Base-by-base conservation (phyloP, 2,113 vertebrate species). In the Colistium nudipinnis region DNA sequence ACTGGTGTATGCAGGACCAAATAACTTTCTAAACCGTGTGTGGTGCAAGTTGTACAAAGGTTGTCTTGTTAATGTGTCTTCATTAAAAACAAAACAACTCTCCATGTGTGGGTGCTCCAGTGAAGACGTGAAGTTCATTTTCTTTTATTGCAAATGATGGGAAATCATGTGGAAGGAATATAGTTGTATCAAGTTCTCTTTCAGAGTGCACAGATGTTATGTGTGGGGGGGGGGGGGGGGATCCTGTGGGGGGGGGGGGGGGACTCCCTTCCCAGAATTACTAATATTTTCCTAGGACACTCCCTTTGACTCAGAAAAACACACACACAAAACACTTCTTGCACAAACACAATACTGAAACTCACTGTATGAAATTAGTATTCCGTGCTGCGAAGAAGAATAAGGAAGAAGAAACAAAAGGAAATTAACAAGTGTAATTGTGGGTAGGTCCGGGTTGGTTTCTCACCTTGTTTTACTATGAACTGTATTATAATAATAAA, bases 1-100 rank as follows among this genome's bases (percentile, higher is more conserved):
- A 65, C 65, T 59, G 57, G 56, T 78, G 66, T 74, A 44, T 59
- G 48, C 53, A 61, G 80, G 77, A 83, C 86, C 82, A 83, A 85
- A 84, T 74, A 44, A 82, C 55, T 70, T 83, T 70, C 52, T 62
- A 38, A 74, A 43, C 17, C 69, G 53, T 81, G 70, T 44, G 31
- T 54, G 64, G 17, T 65, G 16, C 47, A 72, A 80, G 64, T 60
- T 79, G 70, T 80, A 65, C 52, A 74, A 4, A 61, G 61, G 28
- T 53, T 77, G 64, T 85, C 1, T 13, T 82, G 64, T 74, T 65
- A 68, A 74, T 79, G 80, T 81, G 80, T 87, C 61, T 70, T 39
- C 63, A 76, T 83, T 81, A 76, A 83, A 79, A n/a, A n/a, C n/a
- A n/a, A n/a, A n/a, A n/a, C n/a, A n/a, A 63, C 43, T 60, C 9